Conservation (phyloP, 2,113 vertebrate genomes). For the Hepsetus odoe region DNA sequence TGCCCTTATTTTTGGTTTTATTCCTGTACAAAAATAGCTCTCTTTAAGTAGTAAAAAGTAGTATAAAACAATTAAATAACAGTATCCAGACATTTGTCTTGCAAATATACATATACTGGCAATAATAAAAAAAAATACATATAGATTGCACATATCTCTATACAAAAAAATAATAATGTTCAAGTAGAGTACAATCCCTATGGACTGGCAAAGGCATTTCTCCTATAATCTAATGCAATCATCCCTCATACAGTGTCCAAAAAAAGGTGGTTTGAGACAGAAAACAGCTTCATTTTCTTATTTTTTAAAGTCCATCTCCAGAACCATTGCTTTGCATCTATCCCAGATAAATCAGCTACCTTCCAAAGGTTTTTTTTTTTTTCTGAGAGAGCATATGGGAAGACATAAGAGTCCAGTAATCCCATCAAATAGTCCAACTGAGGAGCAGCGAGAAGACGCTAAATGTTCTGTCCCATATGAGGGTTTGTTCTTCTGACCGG, state of each 20-base stretch:
- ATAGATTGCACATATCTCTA: constrained; percentile 94
- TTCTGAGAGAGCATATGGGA: background rate
- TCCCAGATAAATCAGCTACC: constrained; percentile 62
- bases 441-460: constrained; percentile 8
- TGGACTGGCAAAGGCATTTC: constrained; percentile 74
- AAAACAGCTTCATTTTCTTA: constrained; percentile 57
- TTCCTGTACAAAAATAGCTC: constrained; percentile 97
- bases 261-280: constrained; percentile 58
- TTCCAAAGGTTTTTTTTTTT: constrained; percentile 58
- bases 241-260: constrained; percentile 72
- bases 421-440: constrained; percentile 31
- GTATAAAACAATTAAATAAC: constrained; percentile 92
- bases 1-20: constrained; percentile 93
- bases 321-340: constrained; percentile 41
- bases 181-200: constrained; percentile 90
- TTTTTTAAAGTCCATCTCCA: constrained; percentile 49
- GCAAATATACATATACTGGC: constrained; percentile 79
- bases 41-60: constrained; percentile 79
- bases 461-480: constrained; percentile 25
- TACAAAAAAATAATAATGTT: constrained; percentile 78
- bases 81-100: constrained; percentile 70
- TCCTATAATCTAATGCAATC: constrained; percentile 75
- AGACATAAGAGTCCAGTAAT: constrained; percentile 12
- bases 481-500: constrained; percentile 62
- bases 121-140: constrained; percentile 68